These are phyloP conservation scores for Enteromius treurensis DNA, from an alignment of 2,797 vertebrate species.

Conservation along the genomic window DNA sequence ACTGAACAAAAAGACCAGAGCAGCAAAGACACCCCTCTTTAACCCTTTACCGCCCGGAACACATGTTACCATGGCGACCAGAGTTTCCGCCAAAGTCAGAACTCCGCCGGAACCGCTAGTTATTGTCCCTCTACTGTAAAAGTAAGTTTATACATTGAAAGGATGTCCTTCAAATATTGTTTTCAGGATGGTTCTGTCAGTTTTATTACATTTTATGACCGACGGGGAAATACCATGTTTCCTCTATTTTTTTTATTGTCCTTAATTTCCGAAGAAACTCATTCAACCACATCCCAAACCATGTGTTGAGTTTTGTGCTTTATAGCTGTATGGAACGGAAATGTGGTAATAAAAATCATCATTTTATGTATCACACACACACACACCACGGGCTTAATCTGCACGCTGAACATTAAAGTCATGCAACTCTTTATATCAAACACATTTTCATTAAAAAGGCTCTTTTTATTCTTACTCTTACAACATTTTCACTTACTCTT, in stretches of 20 bases:
- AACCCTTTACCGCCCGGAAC: neutral
- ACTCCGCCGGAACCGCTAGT: neutral
- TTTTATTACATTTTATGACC: neutral
- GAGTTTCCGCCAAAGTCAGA: neutral
- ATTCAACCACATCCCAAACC: neutral
- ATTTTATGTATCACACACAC: neutral
- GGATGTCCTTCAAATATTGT: neutral
- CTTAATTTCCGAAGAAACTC: neutral
- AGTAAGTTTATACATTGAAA: neutral
- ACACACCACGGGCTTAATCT: neutral
- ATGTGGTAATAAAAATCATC: neutral
- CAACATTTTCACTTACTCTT: too few relatives aligned
- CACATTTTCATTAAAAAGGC: too few relatives aligned
- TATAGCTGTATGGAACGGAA: neutral
- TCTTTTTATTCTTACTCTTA: too few relatives aligned
- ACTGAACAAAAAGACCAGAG: conserved; percentile 10
- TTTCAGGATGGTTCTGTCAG: neutral
- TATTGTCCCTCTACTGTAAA: neutral
- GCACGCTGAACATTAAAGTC: neutral
- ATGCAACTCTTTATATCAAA: neutral
- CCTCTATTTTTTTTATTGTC: neutral
- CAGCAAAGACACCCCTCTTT: neutral
- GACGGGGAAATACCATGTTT: neutral
- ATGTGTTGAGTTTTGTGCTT: neutral
- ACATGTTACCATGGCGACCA: neutral